A percentile compares a stretch with the other conserved stretches of the same genome.
Conservation (phyloP, 1,140 invertebrate species). For the Platorchestia sp. region DNA sequence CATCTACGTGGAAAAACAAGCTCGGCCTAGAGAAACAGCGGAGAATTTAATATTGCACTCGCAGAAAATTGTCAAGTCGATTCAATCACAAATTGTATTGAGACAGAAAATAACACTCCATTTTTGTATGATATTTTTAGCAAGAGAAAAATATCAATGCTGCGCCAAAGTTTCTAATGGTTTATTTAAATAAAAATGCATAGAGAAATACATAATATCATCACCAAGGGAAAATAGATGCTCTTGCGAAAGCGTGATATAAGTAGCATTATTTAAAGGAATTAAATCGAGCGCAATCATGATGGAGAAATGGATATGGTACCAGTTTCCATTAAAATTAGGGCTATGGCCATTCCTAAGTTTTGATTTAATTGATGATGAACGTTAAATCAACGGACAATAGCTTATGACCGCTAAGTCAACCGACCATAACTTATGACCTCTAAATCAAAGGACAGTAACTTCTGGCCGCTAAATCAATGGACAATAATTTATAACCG, state of each 20-base stretch:
- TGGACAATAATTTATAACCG: no score
- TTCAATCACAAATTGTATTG: background rate
- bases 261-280: background rate
- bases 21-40: background rate
- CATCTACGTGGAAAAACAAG: background rate
- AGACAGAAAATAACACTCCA: background rate
- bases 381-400: background rate
- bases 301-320: background rate
- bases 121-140: background rate
- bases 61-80: background rate
- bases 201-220: background rate
- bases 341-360: background rate
- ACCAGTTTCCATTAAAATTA: background rate
- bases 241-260: background rate
- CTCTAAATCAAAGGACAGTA: no score
- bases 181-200: background rate
- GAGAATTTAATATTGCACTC: background rate
- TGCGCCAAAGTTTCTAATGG: background rate
- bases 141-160: background rate
- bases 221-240: background rate
- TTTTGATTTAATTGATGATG: background rate
- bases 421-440: no score
- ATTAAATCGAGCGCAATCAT: background rate
- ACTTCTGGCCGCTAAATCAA: no score
- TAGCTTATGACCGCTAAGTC: no score